Evolutionary conservation across 2,113 vertebrate genomes (phyloP), one percentile per base, ranked within the genome.

Genomic region (Clarias magur): DNA sequence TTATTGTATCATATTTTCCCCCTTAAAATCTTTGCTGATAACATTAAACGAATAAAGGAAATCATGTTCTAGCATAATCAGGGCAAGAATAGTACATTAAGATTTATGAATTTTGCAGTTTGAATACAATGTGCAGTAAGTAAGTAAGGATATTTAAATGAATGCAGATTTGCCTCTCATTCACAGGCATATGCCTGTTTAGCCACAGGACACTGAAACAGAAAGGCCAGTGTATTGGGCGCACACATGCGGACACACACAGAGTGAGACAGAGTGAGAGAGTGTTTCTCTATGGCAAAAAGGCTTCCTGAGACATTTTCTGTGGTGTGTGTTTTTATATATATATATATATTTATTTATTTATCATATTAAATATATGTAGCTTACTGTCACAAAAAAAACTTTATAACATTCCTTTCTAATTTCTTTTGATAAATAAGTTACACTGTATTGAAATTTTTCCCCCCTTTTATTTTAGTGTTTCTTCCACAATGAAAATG

Each of bases 101-200:
- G 19, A n/a, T 38, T 57, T 54, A 42, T 73, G 38, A 34, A 21
- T 65, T 48, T 27, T 76, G 68, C 72, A 38, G 65, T 83, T 7
- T 38, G 38, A 48, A 63, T 27, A 80, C 42, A 53, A 67, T 38
- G 38, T 17, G 53, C 76, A 73, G 80, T 86, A 27, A 68, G 48
- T 48, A 8, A 48, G 48, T 60, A 89, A 34, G 80, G 54, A 84
- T 80, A 86, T 89, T 89, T 87, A 89, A 89, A 89, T 84, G 42
- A 80, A 87, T 89, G 86, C 82, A 67, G 75, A 42, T 48, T 48
- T 48, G 38, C 38, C 23, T 75, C 72, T 62, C 80, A 83, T 86
- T 48, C 62, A 73, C 75, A 62, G 59, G 79, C 86, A 82, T 83
- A 85, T 21, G 62, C 38, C 72, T 25, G 72, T 75, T 48, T 75